Evolutionary conservation across 2,888 invertebrate species (phyloP).

Genomic region (Stegana nigrithorax): DNA sequence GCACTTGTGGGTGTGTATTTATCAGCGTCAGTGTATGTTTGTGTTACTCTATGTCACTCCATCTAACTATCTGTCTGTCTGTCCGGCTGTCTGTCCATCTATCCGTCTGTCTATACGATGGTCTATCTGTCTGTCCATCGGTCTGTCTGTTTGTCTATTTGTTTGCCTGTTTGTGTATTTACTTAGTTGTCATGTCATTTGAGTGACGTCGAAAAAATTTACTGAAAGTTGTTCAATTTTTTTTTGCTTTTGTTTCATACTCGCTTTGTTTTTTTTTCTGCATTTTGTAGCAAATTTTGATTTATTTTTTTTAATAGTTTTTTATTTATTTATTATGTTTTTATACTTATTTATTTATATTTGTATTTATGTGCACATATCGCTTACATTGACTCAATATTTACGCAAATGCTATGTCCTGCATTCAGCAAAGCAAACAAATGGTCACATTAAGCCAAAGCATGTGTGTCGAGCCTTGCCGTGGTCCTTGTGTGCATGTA

Average conservation of each 20-base stretch:
- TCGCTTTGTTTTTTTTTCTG: neutral
- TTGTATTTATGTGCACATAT: constrained; percentile 1
- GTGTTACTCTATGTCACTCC: neutral
- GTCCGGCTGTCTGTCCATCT: neutral
- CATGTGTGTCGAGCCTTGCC: too few relatives aligned
- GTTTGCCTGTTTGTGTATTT: constrained; percentile 12
- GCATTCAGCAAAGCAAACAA: too few relatives aligned
- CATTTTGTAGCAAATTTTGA: too few relatives aligned
- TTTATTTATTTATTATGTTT: too few relatives aligned
- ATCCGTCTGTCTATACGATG: neutral
- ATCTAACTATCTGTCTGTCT: neutral
- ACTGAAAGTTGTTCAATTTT: neutral
- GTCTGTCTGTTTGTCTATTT: neutral
- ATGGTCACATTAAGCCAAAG: too few relatives aligned
- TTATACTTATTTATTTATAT: too few relatives aligned
- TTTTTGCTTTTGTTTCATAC: neutral
- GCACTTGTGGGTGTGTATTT: constrained; percentile 13
- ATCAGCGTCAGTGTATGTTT: neutral
- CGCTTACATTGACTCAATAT: constrained; percentile 4
- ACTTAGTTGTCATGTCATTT: constrained; percentile 14
- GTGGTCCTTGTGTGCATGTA: too few relatives aligned
- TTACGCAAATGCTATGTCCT: too few relatives aligned
- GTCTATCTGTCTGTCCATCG: neutral
- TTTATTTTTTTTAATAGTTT: too few relatives aligned
- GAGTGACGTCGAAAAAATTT: constrained; percentile 15